Evolutionary conservation across 2,113 vertebrate genomes (phyloP).

Genomic region (Cathartes aura): DNA sequence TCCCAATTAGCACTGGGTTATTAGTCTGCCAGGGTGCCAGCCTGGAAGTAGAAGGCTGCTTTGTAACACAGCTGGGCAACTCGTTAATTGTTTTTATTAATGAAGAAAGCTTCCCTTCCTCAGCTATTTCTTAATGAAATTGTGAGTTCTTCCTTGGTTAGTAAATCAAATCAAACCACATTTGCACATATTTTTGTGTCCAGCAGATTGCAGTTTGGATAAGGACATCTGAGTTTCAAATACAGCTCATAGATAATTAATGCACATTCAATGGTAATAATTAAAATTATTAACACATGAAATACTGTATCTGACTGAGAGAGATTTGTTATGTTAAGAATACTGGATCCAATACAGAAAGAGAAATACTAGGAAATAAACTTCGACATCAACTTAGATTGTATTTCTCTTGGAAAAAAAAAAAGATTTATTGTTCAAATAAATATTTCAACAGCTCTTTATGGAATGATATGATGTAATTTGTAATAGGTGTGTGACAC

Average conservation of each 20-base stretch:
- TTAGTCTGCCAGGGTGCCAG: not conserved
- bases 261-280: not conserved
- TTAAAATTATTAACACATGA: slow-evolving; percentile 6
- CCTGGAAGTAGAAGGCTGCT: not conserved
- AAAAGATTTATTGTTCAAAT: not conserved
- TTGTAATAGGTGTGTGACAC: not conserved
- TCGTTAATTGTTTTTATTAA: slow-evolving; percentile 75
- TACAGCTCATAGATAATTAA: not conserved
- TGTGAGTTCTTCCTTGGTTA: slow-evolving; percentile 29
- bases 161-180: slow-evolving; percentile 45
- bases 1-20: slow-evolving; percentile 19
- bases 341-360: not conserved
- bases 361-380: not conserved
- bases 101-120: slow-evolving; percentile 60
- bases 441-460: slow-evolving; percentile 12
- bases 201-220: slow-evolving; percentile 6
- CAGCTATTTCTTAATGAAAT: slow-evolving; percentile 56
- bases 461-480: not conserved
- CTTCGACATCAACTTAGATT: not conserved
- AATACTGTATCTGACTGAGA: not conserved
- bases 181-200: slow-evolving; percentile 7
- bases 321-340: not conserved
- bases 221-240: slow-evolving; percentile 18
- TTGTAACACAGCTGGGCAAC: slow-evolving; percentile 54
- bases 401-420: not conserved